Evolutionary conservation across 1,140 invertebrate species (phyloP), one percentile per base, ranked within the genome.

Genomic region (Caenorhabditis remanei): DNA sequence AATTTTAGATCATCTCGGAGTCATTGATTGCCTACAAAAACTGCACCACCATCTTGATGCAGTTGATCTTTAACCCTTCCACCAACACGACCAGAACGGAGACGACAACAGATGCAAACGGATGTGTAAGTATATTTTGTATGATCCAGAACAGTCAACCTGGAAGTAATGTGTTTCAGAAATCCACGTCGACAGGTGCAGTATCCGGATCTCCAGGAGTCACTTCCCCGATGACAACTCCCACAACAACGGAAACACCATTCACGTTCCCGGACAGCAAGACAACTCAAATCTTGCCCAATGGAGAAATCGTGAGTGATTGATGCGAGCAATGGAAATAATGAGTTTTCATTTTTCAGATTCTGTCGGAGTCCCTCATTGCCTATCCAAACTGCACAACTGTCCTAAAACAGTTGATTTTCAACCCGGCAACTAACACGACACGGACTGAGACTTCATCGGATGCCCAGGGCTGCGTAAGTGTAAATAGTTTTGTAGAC

Each of bases 1-100:
- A 11, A 21, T 50, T 71, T 5, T 2, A 79, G 71, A 79, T 79
- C 71, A n/a, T 79, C 11, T 79, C 71, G 7, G 71, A 79, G 40
- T 79, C 71, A 1, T 46, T 79, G 8, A 79, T 50, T 24, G 71
- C 71, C 7, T 79, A 79, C 46, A 50, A 24, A 4, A 79, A 79
- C 71, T 79, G 71, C 3, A 79, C 71, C 0, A 79, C 71, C 2
- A n/a, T 50, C 6, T n/a, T 79, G 0, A 50, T 50, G 71, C 71
- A 79, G 24, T 43, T 79, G 71, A 79, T 79, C 46, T 50, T 19
- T n/a, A 79, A 79, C 21, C 71, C 71, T 8, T 24, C 9, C 4
- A 79, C 71, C 5, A 79, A 79, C 24, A 50, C 6, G n/a, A 79
- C 71, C 8, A 50, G 71, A 11, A 79, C 71, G 13, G 46, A 79